Evolutionary conservation across 2,113 vertebrate species (phyloP).

Genomic region (Pteronura brasiliensis): DNA sequence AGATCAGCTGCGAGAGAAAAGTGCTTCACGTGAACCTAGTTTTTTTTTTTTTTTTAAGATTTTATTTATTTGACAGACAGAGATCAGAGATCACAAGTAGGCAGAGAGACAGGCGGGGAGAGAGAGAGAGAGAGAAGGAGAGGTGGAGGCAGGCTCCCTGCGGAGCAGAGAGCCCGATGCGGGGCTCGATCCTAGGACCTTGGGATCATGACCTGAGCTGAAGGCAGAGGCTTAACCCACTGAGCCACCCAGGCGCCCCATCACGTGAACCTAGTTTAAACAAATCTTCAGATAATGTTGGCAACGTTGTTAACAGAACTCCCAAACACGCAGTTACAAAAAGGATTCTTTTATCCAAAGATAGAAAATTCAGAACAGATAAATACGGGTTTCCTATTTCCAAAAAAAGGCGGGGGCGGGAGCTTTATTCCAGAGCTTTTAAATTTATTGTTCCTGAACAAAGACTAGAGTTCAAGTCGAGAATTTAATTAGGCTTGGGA

Average conservation of each 20-base stretch:
- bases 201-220: no score
- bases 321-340: neutral
- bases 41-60: no score
- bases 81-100: no score
- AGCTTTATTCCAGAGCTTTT: neutral
- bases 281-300: neutral
- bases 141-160: no score
- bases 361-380: neutral
- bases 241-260: no score
- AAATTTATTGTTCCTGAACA: neutral
- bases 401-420: neutral
- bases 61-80: no score
- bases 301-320: neutral
- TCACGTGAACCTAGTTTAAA: conserved; percentile 12
- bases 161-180: no score
- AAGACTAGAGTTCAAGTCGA: neutral
- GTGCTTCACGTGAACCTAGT: neutral
- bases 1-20: neutral
- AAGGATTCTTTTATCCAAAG: neutral
- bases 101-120: no score
- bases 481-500: neutral
- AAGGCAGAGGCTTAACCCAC: no score
- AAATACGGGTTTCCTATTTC: neutral
- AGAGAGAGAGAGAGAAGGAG: no score
- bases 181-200: no score